Base-by-base conservation (phyloP, 1,140 invertebrate species). In the Bombus sylvicola region DNA sequence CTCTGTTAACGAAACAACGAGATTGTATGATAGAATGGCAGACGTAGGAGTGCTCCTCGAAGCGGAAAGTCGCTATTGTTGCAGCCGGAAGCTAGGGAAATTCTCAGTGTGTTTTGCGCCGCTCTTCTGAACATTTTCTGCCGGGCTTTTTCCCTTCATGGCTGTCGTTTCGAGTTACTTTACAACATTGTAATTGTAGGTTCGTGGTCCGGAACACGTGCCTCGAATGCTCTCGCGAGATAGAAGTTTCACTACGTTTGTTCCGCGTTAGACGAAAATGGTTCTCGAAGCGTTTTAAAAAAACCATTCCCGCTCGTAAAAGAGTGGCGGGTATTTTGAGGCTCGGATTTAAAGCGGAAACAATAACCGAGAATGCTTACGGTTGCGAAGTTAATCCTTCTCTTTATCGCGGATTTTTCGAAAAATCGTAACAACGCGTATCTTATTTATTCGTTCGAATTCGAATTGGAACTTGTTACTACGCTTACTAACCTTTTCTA, bases 151-250 rank as follows among this genome's bases (percentile, higher is more conserved):
- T 66, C 43, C 59, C 62, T 83, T 68, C 72, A 76, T 25, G 59
- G 72, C 4, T 73, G 53, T 43, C 81, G 81, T 83, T 76, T 83
- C 72, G 72, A 37, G 59, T 59, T 83, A 43, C 72, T 76, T 68
- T 47, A 76, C 59, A 76, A 64, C 81, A 73, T 31, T 66, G 81
- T 83, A 83, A 83, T 83, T 83, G 81, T 76, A 53, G 59, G 37
- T 43, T 43, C 81, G 25, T 83, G 41, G 81, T 47, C 59, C 75
- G 81, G 59, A 83, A 83, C 81, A 39, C 81, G 72, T 76, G 81
- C 68, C 68, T 64, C 73, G 81, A 76, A 83, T 83, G 62, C 72
- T 34, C 64, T 47, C 28, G 59, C 81, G 59, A 53, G 71, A 64
- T 76, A 62, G 72, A 76, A 73, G 72, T 76, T 81, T 81, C 71